These are phyloP conservation scores for Saiga tatarica DNA, from an alignment of 2,113 vertebrate species.

Conservation along the genomic window DNA sequence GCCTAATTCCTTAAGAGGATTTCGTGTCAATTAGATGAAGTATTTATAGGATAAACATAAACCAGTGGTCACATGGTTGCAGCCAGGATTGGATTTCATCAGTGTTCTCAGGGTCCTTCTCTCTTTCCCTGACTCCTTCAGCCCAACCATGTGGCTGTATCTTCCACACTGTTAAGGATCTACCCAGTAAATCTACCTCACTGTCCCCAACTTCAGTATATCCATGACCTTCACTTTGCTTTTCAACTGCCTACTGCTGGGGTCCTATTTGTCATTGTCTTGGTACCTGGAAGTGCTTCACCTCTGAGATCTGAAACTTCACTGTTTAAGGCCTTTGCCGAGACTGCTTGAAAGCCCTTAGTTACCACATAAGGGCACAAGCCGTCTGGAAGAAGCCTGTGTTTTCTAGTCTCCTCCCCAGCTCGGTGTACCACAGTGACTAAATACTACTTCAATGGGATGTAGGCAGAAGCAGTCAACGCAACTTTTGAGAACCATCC, in stretches of 20 bases:
- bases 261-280: background rate
- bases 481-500: background rate
- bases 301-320: background rate
- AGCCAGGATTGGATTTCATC: background rate
- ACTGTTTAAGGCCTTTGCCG: background rate
- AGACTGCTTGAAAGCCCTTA: background rate
- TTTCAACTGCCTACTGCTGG: background rate
- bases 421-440: background rate
- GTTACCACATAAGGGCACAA: background rate
- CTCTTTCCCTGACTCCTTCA: background rate
- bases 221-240: background rate
- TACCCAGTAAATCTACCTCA: background rate
- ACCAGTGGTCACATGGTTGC: background rate
- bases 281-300: background rate
- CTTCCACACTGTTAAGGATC: background rate
- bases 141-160: background rate
- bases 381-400: background rate
- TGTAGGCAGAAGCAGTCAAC: background rate
- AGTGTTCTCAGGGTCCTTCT: background rate
- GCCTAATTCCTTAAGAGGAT: background rate
- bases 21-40: background rate
- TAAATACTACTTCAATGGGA: background rate
- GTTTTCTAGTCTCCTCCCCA: background rate
- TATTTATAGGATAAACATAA: background rate
- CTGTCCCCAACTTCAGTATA: background rate